Conservation (phyloP, 2,888 invertebrate genomes). For the Phrixothrix hirtus region DNA sequence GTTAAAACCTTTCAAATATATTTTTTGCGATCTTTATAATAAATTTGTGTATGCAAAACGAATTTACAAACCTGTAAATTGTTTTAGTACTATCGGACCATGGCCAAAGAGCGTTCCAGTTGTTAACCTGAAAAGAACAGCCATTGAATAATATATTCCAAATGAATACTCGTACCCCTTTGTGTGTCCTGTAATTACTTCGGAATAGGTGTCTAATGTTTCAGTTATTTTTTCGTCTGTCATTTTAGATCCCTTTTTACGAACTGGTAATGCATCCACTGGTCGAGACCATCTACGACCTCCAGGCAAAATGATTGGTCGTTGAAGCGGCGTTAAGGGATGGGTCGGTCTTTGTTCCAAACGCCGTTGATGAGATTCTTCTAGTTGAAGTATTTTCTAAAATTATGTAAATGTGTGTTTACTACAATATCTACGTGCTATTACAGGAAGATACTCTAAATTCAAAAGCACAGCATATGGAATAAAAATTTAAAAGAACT, state of each 20-base stretch:
- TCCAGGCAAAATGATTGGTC: slow-evolving; percentile 76
- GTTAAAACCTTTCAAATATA: too few species aligned
- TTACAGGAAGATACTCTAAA: too few species aligned
- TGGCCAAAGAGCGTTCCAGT: slow-evolving; percentile 66
- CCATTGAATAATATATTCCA: slow-evolving; percentile 30
- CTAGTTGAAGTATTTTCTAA: slow-evolving; percentile 54
- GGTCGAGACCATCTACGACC: slow-evolving; percentile 80
- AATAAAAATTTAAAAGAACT: background rate
- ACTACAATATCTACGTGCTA: too few species aligned
- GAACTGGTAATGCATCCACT: slow-evolving; percentile 66
- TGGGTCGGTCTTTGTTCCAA: slow-evolving; percentile 60
- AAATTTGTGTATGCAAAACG: background rate
- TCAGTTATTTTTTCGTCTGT: slow-evolving; percentile 88
- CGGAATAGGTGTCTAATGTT: slow-evolving; percentile 81
- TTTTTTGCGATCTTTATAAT: slow-evolving; percentile 1
- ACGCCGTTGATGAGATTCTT: slow-evolving; percentile 57
- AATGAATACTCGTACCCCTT: slow-evolving; percentile 69
- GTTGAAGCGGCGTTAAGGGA: slow-evolving; percentile 65
- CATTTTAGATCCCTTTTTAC: slow-evolving; percentile 59
- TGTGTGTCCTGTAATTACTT: slow-evolving; percentile 81
- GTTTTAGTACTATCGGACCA: slow-evolving; percentile 62
- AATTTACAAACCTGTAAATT: slow-evolving; percentile 61
- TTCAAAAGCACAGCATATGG: background rate
- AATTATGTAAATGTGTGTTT: too few species aligned
- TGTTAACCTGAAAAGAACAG: slow-evolving; percentile 64